Evolutionary conservation across 2,888 invertebrate species (phyloP), one percentile per base, ranked within the genome.

Genomic region (Mesorhabditis spiculigera): DNA sequence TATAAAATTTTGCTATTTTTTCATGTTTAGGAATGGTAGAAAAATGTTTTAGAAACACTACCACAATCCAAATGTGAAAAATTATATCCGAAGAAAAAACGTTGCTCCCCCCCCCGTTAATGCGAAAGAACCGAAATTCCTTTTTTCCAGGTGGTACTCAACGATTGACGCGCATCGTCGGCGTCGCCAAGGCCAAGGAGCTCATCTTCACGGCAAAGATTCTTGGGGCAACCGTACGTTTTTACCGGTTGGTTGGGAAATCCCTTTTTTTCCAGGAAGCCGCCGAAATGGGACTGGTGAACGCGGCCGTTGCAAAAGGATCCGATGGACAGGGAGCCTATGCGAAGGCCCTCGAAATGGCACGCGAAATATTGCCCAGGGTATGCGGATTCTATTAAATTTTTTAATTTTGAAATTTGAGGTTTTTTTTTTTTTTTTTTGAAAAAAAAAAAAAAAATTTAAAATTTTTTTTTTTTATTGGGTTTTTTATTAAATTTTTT

Each of bases 161-260:
- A 87, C 88, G 95, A 82, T 88, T 98, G 65, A 92, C 96, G 0
- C 90, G 97, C 77, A 88, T 93, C 63, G 89, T 97, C 43, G 85
- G 85, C 6, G 67, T 75, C 16, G 90, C 95, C 4, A 87, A 92
- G 72, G 97, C 98, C 0, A 98, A 97, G 87, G 97, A 98, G 87
- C 88, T 96, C 0, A 94, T 96, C 76, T 95, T 91, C 81, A 94
- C 94, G 0, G 92, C 91, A 0, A 90, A 92, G 79, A 88, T 94
- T 64, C 87, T 98, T 4, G 90, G 90, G 86, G 8, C 58, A 50
- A 50, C 28, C 28, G 28, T 28, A 28, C 28, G 28, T 28, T 28
- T 28, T 28, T 28, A 28, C 28, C 28, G 28, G 28, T 28, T 28
- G 28, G 28, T 28, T 28, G 28, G 28, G 28, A 28, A 28, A 28